Percentiles rank a stretch among this genome's conserved stretches.
These are phyloP conservation scores for Desmodus rotundus DNA, from an alignment of 2,113 vertebrate genomes.

Conservation along the genomic window DNA sequence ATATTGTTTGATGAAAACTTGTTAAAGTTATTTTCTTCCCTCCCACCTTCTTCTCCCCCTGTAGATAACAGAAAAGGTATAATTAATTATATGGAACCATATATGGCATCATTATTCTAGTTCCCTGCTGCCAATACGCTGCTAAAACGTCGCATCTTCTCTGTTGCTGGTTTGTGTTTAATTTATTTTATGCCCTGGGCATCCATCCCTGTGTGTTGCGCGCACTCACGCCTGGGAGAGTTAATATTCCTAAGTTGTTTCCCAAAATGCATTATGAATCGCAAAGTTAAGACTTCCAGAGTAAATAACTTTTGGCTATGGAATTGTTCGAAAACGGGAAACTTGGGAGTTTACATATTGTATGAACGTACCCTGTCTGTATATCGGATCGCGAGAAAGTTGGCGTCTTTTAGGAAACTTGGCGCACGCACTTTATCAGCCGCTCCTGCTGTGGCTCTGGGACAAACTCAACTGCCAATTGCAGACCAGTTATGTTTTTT, in stretches of 20 bases:
- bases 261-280: conserved; percentile 25
- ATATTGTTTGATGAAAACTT: background rate
- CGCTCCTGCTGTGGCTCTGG: conserved; percentile 64
- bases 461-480: conserved; percentile 87
- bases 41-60: background rate
- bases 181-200: conserved; percentile 36
- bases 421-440: conserved; percentile 92
- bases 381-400: background rate
- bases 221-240: conserved; percentile 11
- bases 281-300: background rate
- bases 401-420: conserved; percentile 62
- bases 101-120: conserved; percentile 42
- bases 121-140: conserved; percentile 75
- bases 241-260: conserved; percentile 31
- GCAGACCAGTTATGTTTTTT: conserved; percentile 74
- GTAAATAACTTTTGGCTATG: background rate
- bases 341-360: background rate
- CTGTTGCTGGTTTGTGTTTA: conserved; percentile 50
- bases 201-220: background rate
- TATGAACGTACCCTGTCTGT: background rate
- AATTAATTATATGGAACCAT: background rate
- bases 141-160: conserved; percentile 54
- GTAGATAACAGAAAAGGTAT: background rate
- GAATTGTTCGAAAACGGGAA: background rate
- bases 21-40: conserved; percentile 29